A percentile compares a stretch with the other conserved stretches of the same genome.
Conservation (phyloP, 2,888 invertebrate genomes). For the Odontothrips loti region DNA sequence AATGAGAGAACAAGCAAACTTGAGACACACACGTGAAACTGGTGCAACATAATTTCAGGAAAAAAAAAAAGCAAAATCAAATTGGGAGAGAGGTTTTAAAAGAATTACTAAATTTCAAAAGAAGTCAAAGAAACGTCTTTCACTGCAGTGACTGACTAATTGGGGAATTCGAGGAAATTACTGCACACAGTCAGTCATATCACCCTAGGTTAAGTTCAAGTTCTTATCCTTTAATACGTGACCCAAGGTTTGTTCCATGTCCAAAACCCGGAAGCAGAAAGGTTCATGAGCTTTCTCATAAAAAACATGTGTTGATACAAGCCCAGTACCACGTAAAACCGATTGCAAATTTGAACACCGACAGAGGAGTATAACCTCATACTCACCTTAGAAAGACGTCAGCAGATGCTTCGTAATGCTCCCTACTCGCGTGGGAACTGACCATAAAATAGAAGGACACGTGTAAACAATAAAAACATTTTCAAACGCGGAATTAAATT, state of each 20-base stretch:
- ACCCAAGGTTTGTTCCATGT: not conserved
- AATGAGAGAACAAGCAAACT: not conserved
- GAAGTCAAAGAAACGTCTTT: not conserved
- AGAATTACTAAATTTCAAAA: not conserved
- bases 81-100: not conserved
- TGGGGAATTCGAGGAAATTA: not conserved
- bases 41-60: not conserved
- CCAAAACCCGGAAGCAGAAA: not conserved
- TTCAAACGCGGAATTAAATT: not conserved
- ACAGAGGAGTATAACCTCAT: not conserved
- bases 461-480: not conserved
- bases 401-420: not conserved
- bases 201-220: not conserved
- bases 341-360: not conserved
- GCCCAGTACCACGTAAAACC: not conserved
- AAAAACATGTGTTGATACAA: not conserved
- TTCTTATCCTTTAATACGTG: not conserved
- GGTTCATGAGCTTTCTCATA: not conserved
- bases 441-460: not conserved
- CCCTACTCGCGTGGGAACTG: not conserved
- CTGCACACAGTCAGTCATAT: not conserved
- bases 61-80: not conserved
- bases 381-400: slow-evolving; percentile 9
- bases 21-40: not conserved
- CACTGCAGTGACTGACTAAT: not conserved